Percentiles rank a stretch among this genome's conserved stretches.
Evolutionary conservation across 2,113 vertebrate genomes (phyloP).

Genomic region (Isurus oxyrinchus): DNA sequence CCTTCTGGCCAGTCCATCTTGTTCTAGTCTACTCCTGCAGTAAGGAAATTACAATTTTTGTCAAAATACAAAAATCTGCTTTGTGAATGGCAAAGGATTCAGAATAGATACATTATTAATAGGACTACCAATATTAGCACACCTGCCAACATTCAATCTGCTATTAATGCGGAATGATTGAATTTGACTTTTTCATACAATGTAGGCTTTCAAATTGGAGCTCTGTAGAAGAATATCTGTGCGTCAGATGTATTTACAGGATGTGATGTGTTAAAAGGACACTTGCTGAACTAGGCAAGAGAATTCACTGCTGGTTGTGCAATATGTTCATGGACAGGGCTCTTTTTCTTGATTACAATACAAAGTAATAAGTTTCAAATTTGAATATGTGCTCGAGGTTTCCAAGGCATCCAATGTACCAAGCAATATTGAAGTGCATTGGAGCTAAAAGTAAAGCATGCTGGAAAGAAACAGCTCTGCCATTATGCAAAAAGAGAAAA

Average conservation of each 20-base stretch:
- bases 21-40: not conserved
- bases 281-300: no score
- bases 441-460: not conserved
- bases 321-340: not conserved
- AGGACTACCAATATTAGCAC: not conserved
- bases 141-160: not conserved
- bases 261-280: not conserved
- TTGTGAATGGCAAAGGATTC: not conserved
- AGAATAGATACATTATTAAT: not conserved
- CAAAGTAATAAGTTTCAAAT: slow-evolving; percentile 4
- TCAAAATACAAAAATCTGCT: not conserved
- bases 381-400: not conserved
- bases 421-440: not conserved
- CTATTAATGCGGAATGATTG: not conserved
- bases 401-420: not conserved
- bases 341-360: not conserved
- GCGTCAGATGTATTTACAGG: not conserved
- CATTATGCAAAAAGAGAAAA: not conserved
- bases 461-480: not conserved
- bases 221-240: not conserved
- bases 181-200: not conserved
- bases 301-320: not conserved
- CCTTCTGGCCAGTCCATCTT: not conserved
- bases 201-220: not conserved
- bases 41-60: not conserved